phyloP scores from a whole-genome alignment of 2,797 vertebrate species.

The Salarias fasciatus region DNA sequence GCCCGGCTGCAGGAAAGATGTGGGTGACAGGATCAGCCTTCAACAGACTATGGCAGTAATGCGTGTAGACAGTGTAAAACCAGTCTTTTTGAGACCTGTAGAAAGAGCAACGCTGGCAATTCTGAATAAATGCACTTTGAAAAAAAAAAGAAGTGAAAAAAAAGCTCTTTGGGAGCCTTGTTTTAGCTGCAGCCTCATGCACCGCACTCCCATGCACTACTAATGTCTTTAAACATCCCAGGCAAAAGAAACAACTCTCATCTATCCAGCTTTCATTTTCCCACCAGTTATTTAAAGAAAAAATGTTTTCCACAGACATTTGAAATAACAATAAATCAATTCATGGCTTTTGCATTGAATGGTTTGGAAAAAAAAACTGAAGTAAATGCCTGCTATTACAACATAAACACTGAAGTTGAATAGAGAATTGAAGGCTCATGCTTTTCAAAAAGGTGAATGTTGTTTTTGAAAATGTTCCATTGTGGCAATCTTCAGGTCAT shows the following conservation, averaged over 20 bases:
- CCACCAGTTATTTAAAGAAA: constrained; percentile 48
- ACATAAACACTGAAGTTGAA: neutral
- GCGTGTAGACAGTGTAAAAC: constrained; percentile 86
- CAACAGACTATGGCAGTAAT: constrained; percentile 83
- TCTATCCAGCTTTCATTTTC: constrained; percentile 56
- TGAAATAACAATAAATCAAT: constrained; percentile 6
- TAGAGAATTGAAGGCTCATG: neutral
- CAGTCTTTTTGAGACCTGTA: constrained; percentile 82
- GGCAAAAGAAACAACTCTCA: constrained; percentile 59
- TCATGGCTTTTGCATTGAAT: neutral
- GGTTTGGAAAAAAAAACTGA: neutral
- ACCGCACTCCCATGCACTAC: constrained; percentile 71
- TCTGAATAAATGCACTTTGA: constrained; percentile 77
- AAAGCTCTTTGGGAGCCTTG: constrained; percentile 76
- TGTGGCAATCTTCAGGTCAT: neutral
- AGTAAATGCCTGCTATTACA: neutral
- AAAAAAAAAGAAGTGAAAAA: constrained; percentile 47
- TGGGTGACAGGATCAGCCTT: constrained; percentile 85
- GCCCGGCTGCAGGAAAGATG: constrained; percentile 83
- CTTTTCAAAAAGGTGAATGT: neutral
- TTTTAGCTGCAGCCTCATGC: constrained; percentile 68
- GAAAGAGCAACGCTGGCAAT: constrained; percentile 81
- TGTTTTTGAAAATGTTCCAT: constrained; percentile 17
- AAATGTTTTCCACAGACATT: constrained; percentile 18
- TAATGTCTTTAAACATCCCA: constrained; percentile 71